phyloP scores from a whole-genome alignment of 1,140 invertebrate genomes.

The Caenorhabditis elegans region WBcel235 BX284603.4:6416501-6417000 shows the following conservation, averaged over 20 bases:
- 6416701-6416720: neutral
- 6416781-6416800: neutral
- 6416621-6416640: too few species aligned
- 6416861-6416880: constrained; percentile 1
- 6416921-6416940: neutral
- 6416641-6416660: neutral
- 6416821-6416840: constrained; percentile 18
- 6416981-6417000: constrained; percentile 57
- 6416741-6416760: neutral
- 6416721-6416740: neutral
- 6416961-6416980: constrained; percentile 56
- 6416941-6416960: constrained; percentile 53
- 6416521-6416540: too few species aligned
- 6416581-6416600: too few species aligned
- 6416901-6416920: neutral
- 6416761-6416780: neutral
- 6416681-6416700: neutral
- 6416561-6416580: too few species aligned
- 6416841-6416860: constrained; percentile 41
- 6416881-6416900: neutral
- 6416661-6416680: constrained; percentile 20
- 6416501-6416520: too few species aligned
- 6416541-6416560: too few species aligned
- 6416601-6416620: neutral
- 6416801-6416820: neutral